These are phyloP conservation scores for Thelaira solivaga DNA, from an alignment of 2,888 invertebrate species.

Conservation along the genomic window DNA sequence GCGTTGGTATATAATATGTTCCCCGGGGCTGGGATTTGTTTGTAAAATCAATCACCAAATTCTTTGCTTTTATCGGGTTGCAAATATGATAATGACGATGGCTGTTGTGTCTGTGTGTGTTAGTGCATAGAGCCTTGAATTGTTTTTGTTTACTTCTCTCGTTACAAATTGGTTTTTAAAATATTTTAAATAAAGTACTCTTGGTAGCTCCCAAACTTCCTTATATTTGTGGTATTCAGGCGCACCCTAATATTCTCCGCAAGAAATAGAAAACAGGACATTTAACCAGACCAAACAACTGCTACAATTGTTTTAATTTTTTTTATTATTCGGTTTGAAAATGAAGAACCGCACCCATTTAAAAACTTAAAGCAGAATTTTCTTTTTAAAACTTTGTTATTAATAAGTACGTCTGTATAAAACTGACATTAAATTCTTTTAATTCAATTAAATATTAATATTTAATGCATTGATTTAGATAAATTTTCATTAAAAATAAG, in stretches of 20 bases:
- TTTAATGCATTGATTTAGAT: too few relatives aligned
- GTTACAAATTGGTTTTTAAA: constrained; percentile 6
- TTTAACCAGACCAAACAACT: constrained; percentile 22
- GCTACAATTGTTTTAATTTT: constrained; percentile 37
- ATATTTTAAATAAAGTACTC: neutral
- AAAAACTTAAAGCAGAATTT: constrained; percentile 14
- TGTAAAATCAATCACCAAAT: constrained; percentile 30
- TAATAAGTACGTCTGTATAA: neutral
- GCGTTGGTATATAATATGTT: constrained; percentile 4
- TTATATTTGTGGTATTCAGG: neutral
- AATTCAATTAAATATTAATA: constrained; percentile 27
- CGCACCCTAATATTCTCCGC: neutral
- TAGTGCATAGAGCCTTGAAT: constrained; percentile 1
- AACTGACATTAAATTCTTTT: constrained; percentile 24
- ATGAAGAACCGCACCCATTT: constrained; percentile 51
- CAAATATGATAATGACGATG: constrained; percentile 7
- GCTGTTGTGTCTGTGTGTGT: neutral
- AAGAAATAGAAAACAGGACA: neutral
- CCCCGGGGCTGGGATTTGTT: constrained; percentile 15
- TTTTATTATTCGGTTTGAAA: constrained; percentile 23
- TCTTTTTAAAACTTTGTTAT: constrained; percentile 6
- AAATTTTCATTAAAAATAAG: too few relatives aligned
- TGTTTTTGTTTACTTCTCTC: constrained; percentile 22
- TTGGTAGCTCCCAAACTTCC: neutral
- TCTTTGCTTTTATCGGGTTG: constrained; percentile 4